Base-by-base conservation (phyloP, 2,888 invertebrate genomes). In the Chaitophorus viminalis region DNA sequence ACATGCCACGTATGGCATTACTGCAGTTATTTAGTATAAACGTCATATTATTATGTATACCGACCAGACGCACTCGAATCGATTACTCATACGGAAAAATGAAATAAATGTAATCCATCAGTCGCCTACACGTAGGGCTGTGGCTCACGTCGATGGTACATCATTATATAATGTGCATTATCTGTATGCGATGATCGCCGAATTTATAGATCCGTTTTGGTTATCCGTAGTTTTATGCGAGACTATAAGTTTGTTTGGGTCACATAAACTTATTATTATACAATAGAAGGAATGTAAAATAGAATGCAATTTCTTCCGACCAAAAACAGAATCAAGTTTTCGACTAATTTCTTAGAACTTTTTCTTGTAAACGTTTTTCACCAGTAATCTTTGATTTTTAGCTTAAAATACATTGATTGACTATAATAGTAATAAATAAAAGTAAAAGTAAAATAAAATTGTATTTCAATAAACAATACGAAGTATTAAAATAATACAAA, bases 161-260 rank as follows among this genome's bases (percentile, higher is more conserved):
- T 39, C 25, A 77, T 77, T 14, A n/a, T 14, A n/a, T 25, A 5
- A 33, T 39, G 11, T 54, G 25, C 14, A 29, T 25, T 39, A 39
- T 68, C 29, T 81, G 46, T 39, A 70, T 25, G 3, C 29, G 81
- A 81, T 81, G 68, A 81, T 46, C 68, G 29, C 31, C 29, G 29
- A 39, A 81, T 68, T 81, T 81, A 81, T 70, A 68, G 39, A 39
- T 31, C 65, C 17, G 18, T 17, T 8, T n/a, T 9, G 81, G 65
- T 39, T 65, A 18, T 39, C 8, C 25, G 14, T 8, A 4, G 33
- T 72, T 18, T 72, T 8, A 21, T n/a, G n/a, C 65, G 65, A n/a
- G 39, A 39, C 3, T 39, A 8, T 11, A 8, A 6, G 39, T 39
- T 6, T 39, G 3, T 11, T 11, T n/a, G n/a, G n/a, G 39, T 39